These are phyloP conservation scores for Trissoscelio sp. DNA, from an alignment of 2,888 invertebrate genomes.

Conservation along the genomic window DNA sequence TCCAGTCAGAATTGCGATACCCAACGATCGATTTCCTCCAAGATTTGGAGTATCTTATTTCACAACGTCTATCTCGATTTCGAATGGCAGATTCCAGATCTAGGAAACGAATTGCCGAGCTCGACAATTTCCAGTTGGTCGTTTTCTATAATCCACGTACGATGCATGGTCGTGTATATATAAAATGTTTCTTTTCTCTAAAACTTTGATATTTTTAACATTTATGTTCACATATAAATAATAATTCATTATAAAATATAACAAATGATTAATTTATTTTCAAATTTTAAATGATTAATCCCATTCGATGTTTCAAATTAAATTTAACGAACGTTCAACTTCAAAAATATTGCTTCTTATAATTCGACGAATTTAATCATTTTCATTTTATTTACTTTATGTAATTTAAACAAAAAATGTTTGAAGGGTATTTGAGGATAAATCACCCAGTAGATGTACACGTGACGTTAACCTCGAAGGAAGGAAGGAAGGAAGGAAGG, in stretches of 20 bases:
- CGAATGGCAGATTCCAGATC: constrained; percentile 29
- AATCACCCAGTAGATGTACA: constrained; percentile 1
- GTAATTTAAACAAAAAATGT: too few species aligned
- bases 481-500: too few species aligned
- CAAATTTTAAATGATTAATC: too few species aligned
- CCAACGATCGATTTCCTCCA: background rate
- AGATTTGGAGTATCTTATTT: background rate
- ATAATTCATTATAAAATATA: too few species aligned
- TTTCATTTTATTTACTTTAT: too few species aligned
- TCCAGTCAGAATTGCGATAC: background rate
- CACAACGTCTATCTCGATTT: background rate
- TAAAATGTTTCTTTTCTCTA: background rate
- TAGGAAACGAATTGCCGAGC: constrained; percentile 70
- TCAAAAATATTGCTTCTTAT: too few species aligned
- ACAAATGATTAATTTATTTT: too few species aligned
- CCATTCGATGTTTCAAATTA: too few species aligned
- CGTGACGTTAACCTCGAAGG: constrained; percentile 1
- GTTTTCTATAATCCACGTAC: constrained; percentile 66
- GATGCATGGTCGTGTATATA: background rate
- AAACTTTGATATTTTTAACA: too few species aligned
- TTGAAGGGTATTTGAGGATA: constrained; percentile 22
- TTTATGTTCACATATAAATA: too few species aligned
- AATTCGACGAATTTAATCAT: too few species aligned
- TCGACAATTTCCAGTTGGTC: constrained; percentile 70
- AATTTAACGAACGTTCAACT: too few species aligned